Base-by-base conservation (phyloP, 2,113 vertebrate species). In the Symphodus melops region DNA sequence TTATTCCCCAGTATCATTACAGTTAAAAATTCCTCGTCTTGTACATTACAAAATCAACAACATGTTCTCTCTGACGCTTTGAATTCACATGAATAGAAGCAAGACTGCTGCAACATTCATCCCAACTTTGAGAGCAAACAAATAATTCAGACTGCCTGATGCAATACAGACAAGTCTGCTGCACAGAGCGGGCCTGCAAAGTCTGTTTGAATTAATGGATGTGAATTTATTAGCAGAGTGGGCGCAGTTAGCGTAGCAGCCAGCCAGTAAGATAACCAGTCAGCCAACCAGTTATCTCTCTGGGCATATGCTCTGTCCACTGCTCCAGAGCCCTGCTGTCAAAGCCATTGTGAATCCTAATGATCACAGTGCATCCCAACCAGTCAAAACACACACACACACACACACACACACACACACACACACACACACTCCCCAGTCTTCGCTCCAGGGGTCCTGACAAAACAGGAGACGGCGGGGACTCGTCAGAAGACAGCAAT, bases 321-420 rank as follows among this genome's bases (percentile, higher is more conserved):
- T 33, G 84, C 86, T 89, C 72, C 80, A 82, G 75, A 88, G 85
- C 78, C 66, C 57, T 13, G 58, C 88, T 92, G 87, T 90, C 87
- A 90, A 85, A 91, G 85, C 83, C 89, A 88, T 83, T 86, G 87
- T 89, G 88, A 89, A 92, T 91, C 84, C 87, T 91, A 89, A 91
- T 93, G 88, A 91, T 93, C 88, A 88, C 82, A 81, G 85, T 74
- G 67, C 83, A 85, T 77, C 85, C 56, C 74, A 41, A 49, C 49
- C 56, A 1, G 70, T 64, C 83, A 25, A 71, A 63, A 64, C 68
- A 68, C 79, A 72, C 64, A 77, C 51, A 69, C 46, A 70, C 11
- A 59, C 37, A 28, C 75, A 46, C 57, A 70, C 63, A 72, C 37
- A 75, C 52, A 75, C 59, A 57, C 57, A 58, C 48, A 7, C 37